phyloP scores from a whole-genome alignment of 2,113 vertebrate species.

The Galeopterus variegatus region DNA sequence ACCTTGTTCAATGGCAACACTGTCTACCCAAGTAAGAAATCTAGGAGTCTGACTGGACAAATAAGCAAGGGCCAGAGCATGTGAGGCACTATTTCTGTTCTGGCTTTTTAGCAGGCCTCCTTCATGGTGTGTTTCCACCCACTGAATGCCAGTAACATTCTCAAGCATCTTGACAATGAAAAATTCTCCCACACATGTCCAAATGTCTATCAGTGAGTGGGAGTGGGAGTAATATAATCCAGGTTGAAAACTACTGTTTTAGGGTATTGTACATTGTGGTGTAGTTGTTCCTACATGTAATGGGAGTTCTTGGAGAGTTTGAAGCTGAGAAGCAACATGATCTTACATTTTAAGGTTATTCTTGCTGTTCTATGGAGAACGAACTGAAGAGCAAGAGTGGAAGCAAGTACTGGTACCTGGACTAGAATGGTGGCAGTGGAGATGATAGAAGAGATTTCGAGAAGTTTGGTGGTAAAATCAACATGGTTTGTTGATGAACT shows the following conservation, averaged over 20 bases:
- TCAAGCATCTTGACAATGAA: background rate
- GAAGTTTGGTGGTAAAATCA: background rate
- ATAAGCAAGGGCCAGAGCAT: background rate
- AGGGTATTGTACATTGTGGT: background rate
- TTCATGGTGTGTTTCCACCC: background rate
- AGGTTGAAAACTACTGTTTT: background rate
- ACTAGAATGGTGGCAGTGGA: background rate
- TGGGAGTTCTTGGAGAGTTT: background rate
- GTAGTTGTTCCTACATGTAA: background rate
- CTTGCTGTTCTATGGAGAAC: constrained; percentile 15
- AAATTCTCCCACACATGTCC: background rate
- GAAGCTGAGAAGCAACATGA: background rate
- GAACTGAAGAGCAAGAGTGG: background rate
- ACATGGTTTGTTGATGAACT: background rate
- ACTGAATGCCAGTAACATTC: background rate
- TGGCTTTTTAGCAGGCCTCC: background rate
- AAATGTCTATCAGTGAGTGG: background rate
- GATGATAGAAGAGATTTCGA: background rate
- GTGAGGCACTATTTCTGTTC: background rate
- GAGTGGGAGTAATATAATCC: background rate
- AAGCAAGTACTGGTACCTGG: background rate
- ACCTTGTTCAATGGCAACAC: background rate
- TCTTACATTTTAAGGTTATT: background rate
- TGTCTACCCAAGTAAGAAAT: background rate
- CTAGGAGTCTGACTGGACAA: background rate